phyloP scores from a whole-genome alignment of 2,888 invertebrate genomes.

The Theodoxus fluviatilis region DNA sequence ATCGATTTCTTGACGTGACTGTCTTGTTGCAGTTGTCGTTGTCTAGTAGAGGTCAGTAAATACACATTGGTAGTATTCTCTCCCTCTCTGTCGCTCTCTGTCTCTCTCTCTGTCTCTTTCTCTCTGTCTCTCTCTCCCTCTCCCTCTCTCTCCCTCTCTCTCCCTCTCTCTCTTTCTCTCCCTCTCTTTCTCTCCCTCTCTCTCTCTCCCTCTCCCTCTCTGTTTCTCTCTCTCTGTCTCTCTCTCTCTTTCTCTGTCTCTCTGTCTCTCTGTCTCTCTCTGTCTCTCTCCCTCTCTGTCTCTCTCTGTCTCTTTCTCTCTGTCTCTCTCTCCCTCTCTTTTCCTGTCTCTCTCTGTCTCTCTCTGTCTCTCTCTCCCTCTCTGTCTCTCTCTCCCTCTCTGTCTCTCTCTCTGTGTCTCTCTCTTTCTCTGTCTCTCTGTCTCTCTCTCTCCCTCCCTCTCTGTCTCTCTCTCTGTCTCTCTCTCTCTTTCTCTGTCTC shows the following conservation, averaged over 20 bases:
- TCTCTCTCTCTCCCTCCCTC: no score
- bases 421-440: no score
- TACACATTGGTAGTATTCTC: neutral
- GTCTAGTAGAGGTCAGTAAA: no score
- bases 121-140: slow-evolving; percentile 13
- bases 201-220: slow-evolving; percentile 18
- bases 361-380: slow-evolving; percentile 16
- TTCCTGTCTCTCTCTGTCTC: slow-evolving; percentile 4
- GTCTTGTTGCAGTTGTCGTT: no score
- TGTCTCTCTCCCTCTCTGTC: slow-evolving; percentile 14
- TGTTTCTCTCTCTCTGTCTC: slow-evolving; percentile 19
- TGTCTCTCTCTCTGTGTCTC: neutral
- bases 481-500: no score
- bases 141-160: neutral
- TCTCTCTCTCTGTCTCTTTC: slow-evolving; percentile 13
- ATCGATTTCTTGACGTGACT: no score
- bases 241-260: slow-evolving; percentile 8
- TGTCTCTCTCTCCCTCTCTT: neutral
- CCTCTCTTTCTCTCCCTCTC: neutral
- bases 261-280: slow-evolving; percentile 7
- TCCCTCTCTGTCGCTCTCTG: slow-evolving; percentile 6
- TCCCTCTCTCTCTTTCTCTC: slow-evolving; percentile 3
- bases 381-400: neutral
- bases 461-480: no score
- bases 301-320: slow-evolving; percentile 9